phyloP scores from a whole-genome alignment of 2,797 vertebrate genomes.

The Acanthornis magna region DNA sequence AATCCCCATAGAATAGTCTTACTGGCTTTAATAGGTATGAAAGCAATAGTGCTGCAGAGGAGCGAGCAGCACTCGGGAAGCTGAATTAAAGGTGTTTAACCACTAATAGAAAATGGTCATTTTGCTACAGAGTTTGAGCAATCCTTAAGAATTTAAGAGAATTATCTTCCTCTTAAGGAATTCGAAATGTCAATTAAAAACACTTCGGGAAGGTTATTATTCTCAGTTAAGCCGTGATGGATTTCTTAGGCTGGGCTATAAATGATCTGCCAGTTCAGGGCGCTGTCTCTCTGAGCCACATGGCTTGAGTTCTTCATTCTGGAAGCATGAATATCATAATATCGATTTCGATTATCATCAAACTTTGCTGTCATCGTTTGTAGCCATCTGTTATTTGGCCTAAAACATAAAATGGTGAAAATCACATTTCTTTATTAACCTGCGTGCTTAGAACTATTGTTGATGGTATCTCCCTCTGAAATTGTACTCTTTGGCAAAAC shows the following conservation, averaged over 20 bases:
- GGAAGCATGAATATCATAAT: neutral
- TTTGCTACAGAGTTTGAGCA: neutral
- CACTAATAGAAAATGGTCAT: neutral
- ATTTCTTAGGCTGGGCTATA: neutral
- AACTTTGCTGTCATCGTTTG: neutral
- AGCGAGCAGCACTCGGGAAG: neutral
- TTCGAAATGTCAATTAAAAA: conserved; percentile 30
- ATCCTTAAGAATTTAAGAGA: neutral
- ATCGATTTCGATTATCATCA: neutral
- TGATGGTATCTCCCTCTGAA: neutral
- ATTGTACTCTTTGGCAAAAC: neutral
- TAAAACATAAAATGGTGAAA: neutral
- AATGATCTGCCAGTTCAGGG: neutral
- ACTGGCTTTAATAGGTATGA: conserved; percentile 17
- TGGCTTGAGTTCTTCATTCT: neutral
- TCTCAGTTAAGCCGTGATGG: neutral
- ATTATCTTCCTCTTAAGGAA: neutral
- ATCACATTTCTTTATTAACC: neutral
- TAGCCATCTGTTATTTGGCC: neutral
- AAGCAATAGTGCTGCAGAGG: conserved; percentile 11
- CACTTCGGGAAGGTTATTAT: neutral
- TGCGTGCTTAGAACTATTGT: neutral
- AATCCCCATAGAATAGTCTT: conserved; percentile 10
- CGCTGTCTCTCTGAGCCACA: neutral
- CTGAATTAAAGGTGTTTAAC: neutral